Evolutionary conservation across 2,888 invertebrate species (phyloP).

Genomic region (Chesias legatella): DNA sequence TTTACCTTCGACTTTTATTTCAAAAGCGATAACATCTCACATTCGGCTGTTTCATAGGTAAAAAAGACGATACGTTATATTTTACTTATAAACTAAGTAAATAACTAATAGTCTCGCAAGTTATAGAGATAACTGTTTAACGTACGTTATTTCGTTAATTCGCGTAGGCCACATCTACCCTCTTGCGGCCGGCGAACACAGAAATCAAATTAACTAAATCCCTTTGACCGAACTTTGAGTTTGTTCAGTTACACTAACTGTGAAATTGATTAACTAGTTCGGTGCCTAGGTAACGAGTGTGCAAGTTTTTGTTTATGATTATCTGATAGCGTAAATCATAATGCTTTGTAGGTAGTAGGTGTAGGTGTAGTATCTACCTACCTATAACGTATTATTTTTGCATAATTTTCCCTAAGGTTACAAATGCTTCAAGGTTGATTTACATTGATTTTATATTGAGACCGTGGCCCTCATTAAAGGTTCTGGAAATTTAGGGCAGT

Average conservation of each 20-base stretch:
- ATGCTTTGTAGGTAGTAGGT: too few species aligned
- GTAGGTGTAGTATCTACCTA: too few species aligned
- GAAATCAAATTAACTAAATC: conserved; percentile 63
- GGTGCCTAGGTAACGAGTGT: conserved; percentile 29
- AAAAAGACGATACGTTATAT: too few species aligned
- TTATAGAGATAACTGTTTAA: conserved; percentile 21
- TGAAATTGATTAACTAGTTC: conserved; percentile 47
- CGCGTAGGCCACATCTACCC: conserved; percentile 38
- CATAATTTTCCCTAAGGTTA: too few species aligned
- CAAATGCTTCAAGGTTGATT: too few species aligned
- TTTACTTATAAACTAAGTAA: too few species aligned
- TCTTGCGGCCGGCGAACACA: conserved; percentile 52
- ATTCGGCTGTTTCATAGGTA: neutral
- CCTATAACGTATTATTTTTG: too few species aligned
- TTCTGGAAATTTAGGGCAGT: too few species aligned
- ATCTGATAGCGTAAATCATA: too few species aligned
- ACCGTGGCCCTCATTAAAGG: too few species aligned
- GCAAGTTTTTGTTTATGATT: neutral
- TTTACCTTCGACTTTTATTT: neutral
- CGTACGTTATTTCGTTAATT: conserved; percentile 40
- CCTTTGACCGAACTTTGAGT: conserved; percentile 56
- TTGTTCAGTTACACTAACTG: conserved; percentile 45
- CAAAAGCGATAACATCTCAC: neutral
- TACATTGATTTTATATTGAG: too few species aligned
- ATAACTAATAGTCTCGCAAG: conserved; percentile 22